Percentiles rank a stretch among this genome's conserved stretches.
These are phyloP conservation scores for Pseudoatta argentina DNA, from an alignment of 1,140 invertebrate species.

Conservation along the genomic window DNA sequence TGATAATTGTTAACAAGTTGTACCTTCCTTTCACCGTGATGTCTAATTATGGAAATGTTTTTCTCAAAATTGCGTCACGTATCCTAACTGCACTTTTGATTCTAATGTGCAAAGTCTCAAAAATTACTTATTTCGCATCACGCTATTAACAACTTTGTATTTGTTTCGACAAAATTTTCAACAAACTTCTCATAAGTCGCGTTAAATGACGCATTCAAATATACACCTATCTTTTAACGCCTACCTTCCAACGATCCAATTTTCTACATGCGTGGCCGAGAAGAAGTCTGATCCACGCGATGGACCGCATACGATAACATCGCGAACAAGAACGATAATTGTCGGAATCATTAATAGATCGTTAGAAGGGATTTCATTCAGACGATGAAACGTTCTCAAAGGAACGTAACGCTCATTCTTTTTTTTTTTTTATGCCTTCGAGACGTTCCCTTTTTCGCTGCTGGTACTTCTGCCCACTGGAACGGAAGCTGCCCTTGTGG, in stretches of 20 bases:
- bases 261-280: not conserved
- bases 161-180: conserved; percentile 3
- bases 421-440: not conserved
- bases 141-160: conserved; percentile 30
- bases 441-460: conserved; percentile 3
- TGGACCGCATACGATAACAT: conserved; percentile 44
- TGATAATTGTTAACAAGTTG: not conserved
- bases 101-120: not conserved
- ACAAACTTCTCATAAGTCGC: not conserved
- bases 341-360: conserved; percentile 69
- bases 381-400: conserved; percentile 33
- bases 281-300: not conserved
- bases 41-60: not conserved
- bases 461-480: no score
- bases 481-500: conserved; percentile 40
- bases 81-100: not conserved
- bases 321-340: conserved; percentile 68
- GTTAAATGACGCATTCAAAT: conserved; percentile 10
- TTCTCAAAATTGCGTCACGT: not conserved
- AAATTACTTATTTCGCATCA: conserved; percentile 46
- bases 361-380: conserved; percentile 68
- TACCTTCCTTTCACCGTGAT: not conserved
- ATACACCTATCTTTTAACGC: not conserved
- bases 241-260: conserved; percentile 6
- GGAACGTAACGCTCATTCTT: not conserved